Evolutionary conservation across 2,113 vertebrate genomes (phyloP).

Genomic region (Calidris pugnax): DNA sequence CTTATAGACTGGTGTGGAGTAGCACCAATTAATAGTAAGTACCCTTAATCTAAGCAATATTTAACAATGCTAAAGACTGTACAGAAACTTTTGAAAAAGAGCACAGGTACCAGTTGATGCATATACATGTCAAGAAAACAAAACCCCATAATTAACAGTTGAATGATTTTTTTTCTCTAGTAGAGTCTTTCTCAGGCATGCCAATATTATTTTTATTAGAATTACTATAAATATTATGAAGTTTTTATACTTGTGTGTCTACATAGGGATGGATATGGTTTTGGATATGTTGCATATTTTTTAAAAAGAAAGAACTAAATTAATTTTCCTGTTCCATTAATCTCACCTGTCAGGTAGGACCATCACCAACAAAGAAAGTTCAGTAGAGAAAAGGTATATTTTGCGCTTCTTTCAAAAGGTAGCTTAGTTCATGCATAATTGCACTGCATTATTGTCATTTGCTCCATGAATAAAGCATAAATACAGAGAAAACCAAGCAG

Average conservation of each 20-base stretch:
- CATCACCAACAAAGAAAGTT: background rate
- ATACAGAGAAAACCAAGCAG: background rate
- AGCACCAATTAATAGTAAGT: background rate
- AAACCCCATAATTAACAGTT: background rate
- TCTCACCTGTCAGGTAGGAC: background rate
- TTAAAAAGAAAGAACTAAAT: background rate
- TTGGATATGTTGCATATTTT: background rate
- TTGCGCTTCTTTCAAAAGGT: background rate
- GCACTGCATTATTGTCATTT: background rate
- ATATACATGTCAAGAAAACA: background rate
- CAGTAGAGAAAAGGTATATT: background rate
- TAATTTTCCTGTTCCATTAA: background rate
- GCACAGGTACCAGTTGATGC: background rate
- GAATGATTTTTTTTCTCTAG: background rate
- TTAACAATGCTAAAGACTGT: background rate
- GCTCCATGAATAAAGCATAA: background rate
- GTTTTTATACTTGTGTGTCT: background rate
- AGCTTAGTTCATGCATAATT: background rate
- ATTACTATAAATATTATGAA: background rate
- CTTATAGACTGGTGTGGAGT: background rate
- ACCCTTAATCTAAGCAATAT: background rate
- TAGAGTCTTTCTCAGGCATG: background rate
- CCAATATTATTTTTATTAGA: background rate
- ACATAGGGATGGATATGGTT: background rate
- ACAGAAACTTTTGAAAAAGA: background rate